Conservation (phyloP, 1,140 invertebrate genomes). For the Neomicropteryx cornuta region DNA sequence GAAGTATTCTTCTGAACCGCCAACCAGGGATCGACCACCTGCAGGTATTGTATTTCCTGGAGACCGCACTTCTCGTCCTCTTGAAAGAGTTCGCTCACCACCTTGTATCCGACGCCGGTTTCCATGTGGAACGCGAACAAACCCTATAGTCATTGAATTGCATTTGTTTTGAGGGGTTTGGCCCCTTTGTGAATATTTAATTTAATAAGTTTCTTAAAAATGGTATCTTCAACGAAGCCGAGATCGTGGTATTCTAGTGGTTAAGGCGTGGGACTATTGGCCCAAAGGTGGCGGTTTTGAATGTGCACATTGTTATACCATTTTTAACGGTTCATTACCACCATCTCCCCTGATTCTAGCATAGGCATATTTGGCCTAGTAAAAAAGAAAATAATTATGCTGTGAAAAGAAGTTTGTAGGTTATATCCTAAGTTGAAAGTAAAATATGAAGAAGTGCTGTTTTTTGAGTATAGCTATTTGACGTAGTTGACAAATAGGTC, state of each 20-base stretch:
- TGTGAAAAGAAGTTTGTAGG: background rate
- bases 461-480: too few relatives aligned
- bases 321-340: too few relatives aligned
- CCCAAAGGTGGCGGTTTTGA: background rate
- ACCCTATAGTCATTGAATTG: slow-evolving; percentile 19
- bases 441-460: background rate
- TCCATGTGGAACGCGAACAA: slow-evolving; percentile 56
- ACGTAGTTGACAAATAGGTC: too few relatives aligned
- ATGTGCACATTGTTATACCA: too few relatives aligned
- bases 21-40: slow-evolving; percentile 45
- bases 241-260: too few relatives aligned
- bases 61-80: slow-evolving; percentile 57
- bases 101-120: slow-evolving; percentile 45
- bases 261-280: too few relatives aligned
- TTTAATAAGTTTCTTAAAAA: background rate
- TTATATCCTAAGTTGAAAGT: background rate
- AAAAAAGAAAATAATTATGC: background rate
- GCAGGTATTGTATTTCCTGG: slow-evolving; percentile 47
- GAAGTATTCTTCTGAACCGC: slow-evolving; percentile 46
- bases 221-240: background rate
- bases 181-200: background rate
- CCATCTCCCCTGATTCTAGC: too few relatives aligned
- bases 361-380: too few relatives aligned
- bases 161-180: background rate
- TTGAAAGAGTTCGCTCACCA: slow-evolving; percentile 49